A percentile compares a stretch with the other conserved stretches of the same genome.
Evolutionary conservation across 2,113 vertebrate genomes (phyloP).

Genomic region (Calidris pugnax): DNA sequence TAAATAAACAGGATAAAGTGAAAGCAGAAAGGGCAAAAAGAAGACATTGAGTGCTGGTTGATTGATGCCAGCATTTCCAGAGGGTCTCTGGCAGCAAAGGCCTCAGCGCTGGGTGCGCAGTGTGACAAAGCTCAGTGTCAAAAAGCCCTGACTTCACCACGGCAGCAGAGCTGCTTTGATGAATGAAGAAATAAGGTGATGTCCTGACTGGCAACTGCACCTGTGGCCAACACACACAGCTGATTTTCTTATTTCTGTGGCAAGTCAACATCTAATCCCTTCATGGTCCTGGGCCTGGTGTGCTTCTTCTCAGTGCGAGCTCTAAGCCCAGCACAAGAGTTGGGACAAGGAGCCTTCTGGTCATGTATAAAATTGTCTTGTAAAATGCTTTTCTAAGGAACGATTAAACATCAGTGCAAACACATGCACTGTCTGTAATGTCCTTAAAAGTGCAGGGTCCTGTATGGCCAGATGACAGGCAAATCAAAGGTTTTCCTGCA

Average conservation of each 20-base stretch:
- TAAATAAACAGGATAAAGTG: background rate
- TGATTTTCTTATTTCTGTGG: background rate
- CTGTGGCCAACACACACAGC: background rate
- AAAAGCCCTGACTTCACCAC: accelerated
- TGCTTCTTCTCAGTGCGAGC: background rate
- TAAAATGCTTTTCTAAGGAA: background rate
- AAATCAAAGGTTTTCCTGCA: background rate
- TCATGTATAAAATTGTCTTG: background rate
- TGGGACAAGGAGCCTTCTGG: background rate
- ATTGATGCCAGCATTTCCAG: background rate
- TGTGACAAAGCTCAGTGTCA: background rate
- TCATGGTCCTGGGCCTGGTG: background rate
- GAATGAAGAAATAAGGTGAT: background rate
- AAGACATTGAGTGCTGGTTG: background rate
- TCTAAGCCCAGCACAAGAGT: background rate
- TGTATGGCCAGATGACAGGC: background rate
- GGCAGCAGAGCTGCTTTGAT: background rate
- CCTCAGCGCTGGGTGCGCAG: accelerated
- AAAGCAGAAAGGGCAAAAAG: background rate
- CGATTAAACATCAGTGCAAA: background rate
- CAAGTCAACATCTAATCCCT: background rate
- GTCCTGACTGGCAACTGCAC: background rate
- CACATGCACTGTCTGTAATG: background rate
- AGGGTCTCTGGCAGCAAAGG: background rate
- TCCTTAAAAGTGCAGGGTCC: background rate